Conservation (phyloP, 1,140 invertebrate species). For the Neocloeon triangulifer region DNA sequence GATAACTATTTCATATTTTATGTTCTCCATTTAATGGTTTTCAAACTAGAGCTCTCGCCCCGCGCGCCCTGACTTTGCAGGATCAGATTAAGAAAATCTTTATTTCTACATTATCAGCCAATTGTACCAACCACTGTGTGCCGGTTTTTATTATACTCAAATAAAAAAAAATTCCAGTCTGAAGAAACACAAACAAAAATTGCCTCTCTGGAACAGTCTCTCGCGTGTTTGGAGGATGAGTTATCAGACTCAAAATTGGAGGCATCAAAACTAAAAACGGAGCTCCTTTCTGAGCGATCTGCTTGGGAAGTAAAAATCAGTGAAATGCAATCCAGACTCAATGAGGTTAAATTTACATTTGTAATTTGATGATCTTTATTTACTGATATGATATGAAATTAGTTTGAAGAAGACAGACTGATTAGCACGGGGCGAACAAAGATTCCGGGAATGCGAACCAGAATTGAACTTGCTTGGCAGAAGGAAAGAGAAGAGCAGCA, state of each 20-base stretch:
- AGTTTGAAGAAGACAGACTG: slow-evolving; percentile 63
- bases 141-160: no score
- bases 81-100: no score
- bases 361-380: slow-evolving; percentile 5
- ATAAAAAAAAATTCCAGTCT: slow-evolving; percentile 19
- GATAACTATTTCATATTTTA: no score
- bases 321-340: slow-evolving; percentile 75
- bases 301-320: slow-evolving; percentile 69
- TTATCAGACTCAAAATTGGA: slow-evolving; percentile 62
- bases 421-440: slow-evolving; percentile 57
- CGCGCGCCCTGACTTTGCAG: no score
- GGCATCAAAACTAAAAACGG: slow-evolving; percentile 64
- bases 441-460: slow-evolving; percentile 61
- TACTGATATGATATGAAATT: slow-evolving; percentile 10
- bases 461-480: slow-evolving; percentile 86
- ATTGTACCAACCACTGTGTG: no score
- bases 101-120: no score
- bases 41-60: no score
- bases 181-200: slow-evolving; percentile 24
- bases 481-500: slow-evolving; percentile 87
- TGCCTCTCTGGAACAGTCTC: slow-evolving; percentile 52
- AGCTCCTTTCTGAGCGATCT: slow-evolving; percentile 70
- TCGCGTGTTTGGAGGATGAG: slow-evolving; percentile 69
- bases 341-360: slow-evolving; percentile 49
- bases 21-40: no score